Base-by-base conservation (phyloP, 2,797 vertebrate species). In the Amblyopsis hoosieri region DNA sequence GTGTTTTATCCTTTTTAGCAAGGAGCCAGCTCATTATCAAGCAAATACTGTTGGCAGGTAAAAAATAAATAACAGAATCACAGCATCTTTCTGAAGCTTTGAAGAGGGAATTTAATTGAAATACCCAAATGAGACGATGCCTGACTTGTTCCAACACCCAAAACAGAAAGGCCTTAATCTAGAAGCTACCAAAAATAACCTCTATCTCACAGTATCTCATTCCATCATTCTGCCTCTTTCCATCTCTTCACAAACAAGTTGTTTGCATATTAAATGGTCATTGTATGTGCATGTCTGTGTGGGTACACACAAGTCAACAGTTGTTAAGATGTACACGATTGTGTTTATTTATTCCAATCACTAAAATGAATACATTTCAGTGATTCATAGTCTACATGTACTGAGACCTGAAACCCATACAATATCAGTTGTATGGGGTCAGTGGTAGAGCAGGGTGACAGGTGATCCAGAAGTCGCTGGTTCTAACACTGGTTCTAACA, bases 51-150 rank as follows among this genome's bases (percentile, higher is more conserved):
- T 23, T 23, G 19, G 19, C 19, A 23, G 19, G 19, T 23, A 23
- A 23, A 79, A 54, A 85, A 69, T 66, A 87, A 65, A 69, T 15
- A 13, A 68, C 57, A 79, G 8, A 9, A 42, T 13, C 31, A 84
- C 75, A 81, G 79, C 53, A 14, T 72, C 60, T 68, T 11, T 4
- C 45, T 49, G 61, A 68, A 60, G 79, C 81, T 89, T 85, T 85
- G 78, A 87, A 85, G 84, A 81, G 72, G 69, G 62, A 83, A 85
- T 52, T 14, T 10, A 63, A 83, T 81, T 79, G 11, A 87, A 81
- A 85, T 84, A 80, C 72, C 77, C 48, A 58, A 14, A 69, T 10
- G 62, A 62, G 65, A 54, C 69, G 74, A 78, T 77, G 79, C 62
- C 62, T 62, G 13, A 57, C 67, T 80, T 84, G 79, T 72, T 37